These are phyloP conservation scores for Magallana nippona DNA, from an alignment of 2,888 invertebrate genomes.

Conservation along the genomic window DNA sequence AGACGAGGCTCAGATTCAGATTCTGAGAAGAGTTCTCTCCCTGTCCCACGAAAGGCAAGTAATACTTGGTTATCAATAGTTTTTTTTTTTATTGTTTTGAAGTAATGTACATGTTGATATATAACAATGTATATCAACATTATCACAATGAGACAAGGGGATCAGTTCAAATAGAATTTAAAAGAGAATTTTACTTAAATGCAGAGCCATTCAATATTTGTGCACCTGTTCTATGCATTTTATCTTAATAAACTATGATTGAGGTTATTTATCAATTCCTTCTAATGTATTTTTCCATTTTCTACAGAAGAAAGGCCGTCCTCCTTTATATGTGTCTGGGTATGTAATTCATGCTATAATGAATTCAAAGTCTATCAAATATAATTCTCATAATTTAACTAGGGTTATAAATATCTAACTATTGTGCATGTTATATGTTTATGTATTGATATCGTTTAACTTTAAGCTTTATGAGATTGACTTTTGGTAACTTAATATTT, in stretches of 20 bases:
- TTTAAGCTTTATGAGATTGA: too few species aligned
- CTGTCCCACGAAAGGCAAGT: conserved; percentile 57
- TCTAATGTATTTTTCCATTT: conserved; percentile 20
- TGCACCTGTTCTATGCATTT: background rate
- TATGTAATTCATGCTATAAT: conserved; percentile 55
- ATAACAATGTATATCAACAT: background rate
- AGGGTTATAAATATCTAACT: background rate
- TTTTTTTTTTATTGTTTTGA: too few species aligned
- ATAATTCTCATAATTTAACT: background rate
- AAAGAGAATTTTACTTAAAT: background rate
- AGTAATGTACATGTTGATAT: too few species aligned
- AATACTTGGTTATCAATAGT: background rate
- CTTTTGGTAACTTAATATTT: too few species aligned
- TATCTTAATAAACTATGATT: too few species aligned
- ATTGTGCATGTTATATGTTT: background rate
- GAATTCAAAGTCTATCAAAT: too few species aligned
- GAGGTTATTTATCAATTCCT: too few species aligned
- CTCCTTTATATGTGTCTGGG: conserved; percentile 72
- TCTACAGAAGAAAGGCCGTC: conserved; percentile 75
- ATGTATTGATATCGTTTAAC: too few species aligned
- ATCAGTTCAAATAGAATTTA: background rate
- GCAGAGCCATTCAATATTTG: background rate
- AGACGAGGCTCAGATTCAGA: conserved; percentile 84
- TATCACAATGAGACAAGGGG: background rate
- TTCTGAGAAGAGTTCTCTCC: conserved; percentile 82